Evolutionary conservation across 64 coral and sea anemone genomes (phyloP), one percentile per base, ranked within the genome.

Genomic region (Porites australiensis): DNA sequence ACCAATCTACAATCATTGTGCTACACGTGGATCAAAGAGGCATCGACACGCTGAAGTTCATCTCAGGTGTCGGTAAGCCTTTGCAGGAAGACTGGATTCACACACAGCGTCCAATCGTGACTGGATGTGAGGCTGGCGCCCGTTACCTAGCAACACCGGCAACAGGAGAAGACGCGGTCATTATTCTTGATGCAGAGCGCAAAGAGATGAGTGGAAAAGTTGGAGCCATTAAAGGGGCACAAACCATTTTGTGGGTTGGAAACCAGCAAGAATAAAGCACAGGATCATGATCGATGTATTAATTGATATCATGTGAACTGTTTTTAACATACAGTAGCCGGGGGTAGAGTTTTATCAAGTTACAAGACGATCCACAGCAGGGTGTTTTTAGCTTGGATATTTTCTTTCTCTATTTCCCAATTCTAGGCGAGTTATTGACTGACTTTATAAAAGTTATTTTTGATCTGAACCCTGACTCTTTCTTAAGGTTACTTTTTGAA

Each of bases 141-240:
- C 87, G 87, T 89, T 94, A 82, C 79, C 78, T 94, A 48, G 92
- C 92, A 83, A 94, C 87, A 19, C 77, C 92, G 4, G 92, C 92
- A 3, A 89, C 92, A 46, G 46, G 59, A 62, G 92, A 94, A 78
- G 66, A 89, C 64, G 69, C 92, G 13, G 68, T 94, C 50, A 49
- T 89, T 27, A 94, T 94, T 58, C 13, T 94, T 27, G 78, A 94
- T 82, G 92, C 64, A 63, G 67, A 83, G 57, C 65, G 44, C 19
- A 86, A 73, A 55, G 58, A 80, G 7, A 72, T 94, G 54, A 18
- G 45, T 49, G 92, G 92, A 22, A 89, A 27, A 70, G 70, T 89
- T 3, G 21, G 65, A 3, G 72, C 53, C 7, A 44, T 94, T 53
- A 94, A 88, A 75, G 92, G 87, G 2, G 87, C 47, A 19, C 59